These are phyloP conservation scores for Musca domestica DNA, from an alignment of 1,140 invertebrate genomes.

Conservation along the genomic window DNA sequence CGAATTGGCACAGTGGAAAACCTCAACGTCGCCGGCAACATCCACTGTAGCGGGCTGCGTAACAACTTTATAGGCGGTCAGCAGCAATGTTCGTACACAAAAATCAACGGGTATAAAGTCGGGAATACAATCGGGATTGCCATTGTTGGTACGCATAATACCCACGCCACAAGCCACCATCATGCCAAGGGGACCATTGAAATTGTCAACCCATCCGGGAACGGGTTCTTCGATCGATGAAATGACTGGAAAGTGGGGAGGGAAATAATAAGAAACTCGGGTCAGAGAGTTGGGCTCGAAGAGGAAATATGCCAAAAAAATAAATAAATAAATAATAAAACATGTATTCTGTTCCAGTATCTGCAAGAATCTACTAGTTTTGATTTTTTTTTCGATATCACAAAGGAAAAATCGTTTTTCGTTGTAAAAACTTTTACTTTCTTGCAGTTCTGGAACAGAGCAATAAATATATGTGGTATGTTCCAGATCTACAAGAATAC, in stretches of 20 bases:
- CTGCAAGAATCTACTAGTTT: no score
- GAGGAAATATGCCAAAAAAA: no score
- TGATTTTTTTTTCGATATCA: no score
- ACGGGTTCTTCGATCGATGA: constrained; percentile 65
- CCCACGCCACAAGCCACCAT: constrained; percentile 65
- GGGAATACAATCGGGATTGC: constrained; percentile 61
- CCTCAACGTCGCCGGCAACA: constrained; percentile 46
- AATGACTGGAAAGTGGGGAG: constrained; percentile 59
- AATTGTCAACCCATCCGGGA: constrained; percentile 90
- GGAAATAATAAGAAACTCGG: no score
- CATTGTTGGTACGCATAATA: constrained; percentile 70
- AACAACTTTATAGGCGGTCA: constrained; percentile 69
- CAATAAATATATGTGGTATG: no score
- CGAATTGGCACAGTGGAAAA: constrained; percentile 68
- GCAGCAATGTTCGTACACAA: constrained; percentile 77
- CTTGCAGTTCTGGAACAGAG: no score
- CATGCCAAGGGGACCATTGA: constrained; percentile 85
- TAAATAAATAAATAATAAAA: no score
- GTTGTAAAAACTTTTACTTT: no score
- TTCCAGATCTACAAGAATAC: no score
- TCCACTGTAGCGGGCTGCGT: background rate
- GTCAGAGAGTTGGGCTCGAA: no score
- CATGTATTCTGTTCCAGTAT: no score
- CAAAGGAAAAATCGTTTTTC: no score
- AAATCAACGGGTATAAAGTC: constrained; percentile 89